Evolutionary conservation across 2,113 vertebrate species (phyloP).

Genomic region (Chloropsis cyanopogon): DNA sequence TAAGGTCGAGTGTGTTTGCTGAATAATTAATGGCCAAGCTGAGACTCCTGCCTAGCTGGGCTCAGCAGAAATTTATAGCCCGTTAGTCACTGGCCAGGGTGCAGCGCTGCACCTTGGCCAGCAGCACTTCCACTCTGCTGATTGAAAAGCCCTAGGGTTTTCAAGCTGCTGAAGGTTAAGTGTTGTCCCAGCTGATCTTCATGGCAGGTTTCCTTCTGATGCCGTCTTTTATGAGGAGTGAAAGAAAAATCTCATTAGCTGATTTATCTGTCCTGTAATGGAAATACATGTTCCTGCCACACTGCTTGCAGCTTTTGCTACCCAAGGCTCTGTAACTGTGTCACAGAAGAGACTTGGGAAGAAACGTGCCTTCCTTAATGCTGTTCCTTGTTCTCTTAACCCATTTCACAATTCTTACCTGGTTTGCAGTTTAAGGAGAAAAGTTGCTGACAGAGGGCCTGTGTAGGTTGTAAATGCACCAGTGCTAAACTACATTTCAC

Average conservation of each 20-base stretch:
- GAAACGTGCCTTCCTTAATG: neutral
- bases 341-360: neutral
- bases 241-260: neutral
- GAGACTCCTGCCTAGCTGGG: neutral
- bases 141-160: neutral
- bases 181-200: neutral
- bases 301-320: neutral
- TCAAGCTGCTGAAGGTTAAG: neutral
- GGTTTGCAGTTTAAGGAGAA: neutral
- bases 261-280: neutral
- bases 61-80: neutral
- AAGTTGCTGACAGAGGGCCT: neutral
- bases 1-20: neutral
- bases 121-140: neutral
- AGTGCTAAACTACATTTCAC: neutral
- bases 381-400: neutral
- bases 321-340: neutral
- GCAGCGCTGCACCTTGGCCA: neutral
- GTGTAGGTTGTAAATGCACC: neutral
- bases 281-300: neutral
- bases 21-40: neutral
- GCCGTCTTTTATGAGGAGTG: neutral
- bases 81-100: neutral
- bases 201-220: neutral
- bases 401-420: constrained; percentile 12